phyloP scores from a whole-genome alignment of 2,888 invertebrate genomes.

The Danaus chrysippus region DNA sequence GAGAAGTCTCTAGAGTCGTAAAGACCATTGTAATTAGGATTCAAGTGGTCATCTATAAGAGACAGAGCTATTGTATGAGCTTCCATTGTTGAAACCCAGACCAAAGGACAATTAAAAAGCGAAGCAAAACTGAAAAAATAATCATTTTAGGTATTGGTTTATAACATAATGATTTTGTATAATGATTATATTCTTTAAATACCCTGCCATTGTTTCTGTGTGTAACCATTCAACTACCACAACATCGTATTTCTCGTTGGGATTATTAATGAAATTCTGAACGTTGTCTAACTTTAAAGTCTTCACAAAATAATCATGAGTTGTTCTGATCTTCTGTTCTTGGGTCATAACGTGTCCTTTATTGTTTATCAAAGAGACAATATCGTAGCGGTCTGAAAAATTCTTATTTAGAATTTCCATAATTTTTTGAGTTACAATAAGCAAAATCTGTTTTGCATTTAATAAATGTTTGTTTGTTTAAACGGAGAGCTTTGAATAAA shows the following conservation, averaged over 20 bases:
- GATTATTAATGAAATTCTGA: conserved; percentile 30
- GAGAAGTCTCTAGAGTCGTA: conserved; percentile 22
- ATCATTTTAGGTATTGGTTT: too few species aligned
- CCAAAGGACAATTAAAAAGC: conserved; percentile 50
- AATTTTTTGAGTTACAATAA: too few species aligned
- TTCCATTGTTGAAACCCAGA: conserved; percentile 51
- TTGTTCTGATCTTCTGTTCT: conserved; percentile 22
- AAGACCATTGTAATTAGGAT: conserved; percentile 46
- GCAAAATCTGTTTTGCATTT: too few species aligned
- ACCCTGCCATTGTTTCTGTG: conserved; percentile 33
- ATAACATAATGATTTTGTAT: conserved; percentile 10
- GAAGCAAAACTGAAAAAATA: conserved; percentile 49
- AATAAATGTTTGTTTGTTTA: too few species aligned
- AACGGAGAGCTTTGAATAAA: too few species aligned
- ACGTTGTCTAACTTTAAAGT: conserved; percentile 35
- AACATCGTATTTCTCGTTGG: conserved; percentile 30
- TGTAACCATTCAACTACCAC: conserved; percentile 35
- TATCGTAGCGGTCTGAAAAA: too few species aligned
- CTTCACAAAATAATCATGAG: conserved; percentile 19
- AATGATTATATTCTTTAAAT: neutral
- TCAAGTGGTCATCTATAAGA: conserved; percentile 47
- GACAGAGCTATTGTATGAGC: conserved; percentile 43
- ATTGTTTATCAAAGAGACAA: too few species aligned
- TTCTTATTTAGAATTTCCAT: too few species aligned
- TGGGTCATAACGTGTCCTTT: conserved; percentile 26